Percentiles rank a stretch among this genome's conserved stretches.
These are phyloP conservation scores for Tetheella fluctuosa DNA, from an alignment of 2,888 invertebrate genomes.

Conservation along the genomic window DNA sequence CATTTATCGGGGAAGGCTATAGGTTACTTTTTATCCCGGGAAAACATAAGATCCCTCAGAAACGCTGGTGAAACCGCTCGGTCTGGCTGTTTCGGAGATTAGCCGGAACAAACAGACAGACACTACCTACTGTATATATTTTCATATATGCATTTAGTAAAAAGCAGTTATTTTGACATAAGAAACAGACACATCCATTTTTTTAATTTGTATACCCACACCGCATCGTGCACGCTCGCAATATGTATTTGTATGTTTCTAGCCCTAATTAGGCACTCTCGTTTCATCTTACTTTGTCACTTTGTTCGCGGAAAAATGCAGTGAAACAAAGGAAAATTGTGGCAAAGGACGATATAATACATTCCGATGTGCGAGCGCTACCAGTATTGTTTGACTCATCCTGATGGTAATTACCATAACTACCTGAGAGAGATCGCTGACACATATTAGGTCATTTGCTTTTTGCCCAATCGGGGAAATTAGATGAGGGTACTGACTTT, in stretches of 20 bases:
- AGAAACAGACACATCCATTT: too few species aligned
- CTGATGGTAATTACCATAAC: slow-evolving; percentile 37
- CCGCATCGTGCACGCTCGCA: slow-evolving; percentile 16
- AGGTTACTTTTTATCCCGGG: too few species aligned
- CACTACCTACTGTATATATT: too few species aligned
- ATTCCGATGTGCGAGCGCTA: slow-evolving; percentile 12
- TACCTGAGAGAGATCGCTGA: slow-evolving; percentile 19
- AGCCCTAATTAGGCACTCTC: slow-evolving; percentile 66
- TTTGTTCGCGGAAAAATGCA: slow-evolving; percentile 69
- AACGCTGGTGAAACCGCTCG: too few species aligned
- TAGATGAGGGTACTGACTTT: too few species aligned
- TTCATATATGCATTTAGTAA: too few species aligned
- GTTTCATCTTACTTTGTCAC: slow-evolving; percentile 72
- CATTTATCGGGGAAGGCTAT: too few species aligned
- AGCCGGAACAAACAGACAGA: too few species aligned
- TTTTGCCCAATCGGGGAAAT: neutral
- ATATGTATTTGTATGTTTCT: slow-evolving; percentile 42
- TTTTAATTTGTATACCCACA: too few species aligned
- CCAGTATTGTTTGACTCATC: slow-evolving; percentile 12
- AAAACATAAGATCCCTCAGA: too few species aligned
- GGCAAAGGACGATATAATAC: slow-evolving; percentile 52
- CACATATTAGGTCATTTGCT: slow-evolving; percentile 9
- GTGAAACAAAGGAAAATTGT: slow-evolving; percentile 64
- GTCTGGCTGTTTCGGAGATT: too few species aligned
- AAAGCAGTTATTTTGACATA: too few species aligned